phyloP scores from a whole-genome alignment of 2,888 invertebrate genomes.

The Melanostoma mellinum region DNA sequence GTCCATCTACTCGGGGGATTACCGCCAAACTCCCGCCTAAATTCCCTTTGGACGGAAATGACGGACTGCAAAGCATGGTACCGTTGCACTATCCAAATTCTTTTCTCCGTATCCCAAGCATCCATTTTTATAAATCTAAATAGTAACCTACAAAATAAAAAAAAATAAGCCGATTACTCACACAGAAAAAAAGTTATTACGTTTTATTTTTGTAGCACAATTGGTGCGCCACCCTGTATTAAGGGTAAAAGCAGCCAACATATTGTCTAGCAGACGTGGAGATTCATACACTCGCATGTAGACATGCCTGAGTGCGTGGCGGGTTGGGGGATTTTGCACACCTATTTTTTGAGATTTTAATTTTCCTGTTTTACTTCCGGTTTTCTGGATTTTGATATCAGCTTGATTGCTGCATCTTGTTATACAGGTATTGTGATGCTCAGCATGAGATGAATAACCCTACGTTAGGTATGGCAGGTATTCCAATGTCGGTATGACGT shows the following conservation, averaged over 20 bases:
- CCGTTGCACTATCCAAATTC: too few species aligned
- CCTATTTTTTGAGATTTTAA: constrained; percentile 80
- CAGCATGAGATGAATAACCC: constrained; percentile 42
- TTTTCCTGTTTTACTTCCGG: constrained; percentile 82
- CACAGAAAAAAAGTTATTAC: too few species aligned
- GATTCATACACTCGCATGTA: background rate
- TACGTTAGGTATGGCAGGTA: background rate
- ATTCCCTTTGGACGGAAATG: too few species aligned
- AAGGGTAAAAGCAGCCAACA: constrained; percentile 46
- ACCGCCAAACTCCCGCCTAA: too few species aligned
- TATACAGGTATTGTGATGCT: constrained; percentile 21
- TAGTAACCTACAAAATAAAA: too few species aligned
- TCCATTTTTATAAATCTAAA: too few species aligned
- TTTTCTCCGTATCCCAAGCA: too few species aligned
- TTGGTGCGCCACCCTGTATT: too few species aligned
- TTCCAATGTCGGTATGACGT: constrained; percentile 6
- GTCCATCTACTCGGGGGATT: too few species aligned
- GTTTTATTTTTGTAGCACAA: too few species aligned
- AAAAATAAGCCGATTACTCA: too few species aligned
- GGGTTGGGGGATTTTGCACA: constrained; percentile 73
- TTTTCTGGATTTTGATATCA: constrained; percentile 81
- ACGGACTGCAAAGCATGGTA: too few species aligned
- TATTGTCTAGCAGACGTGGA: constrained; percentile 43
- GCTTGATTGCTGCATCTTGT: constrained; percentile 77
- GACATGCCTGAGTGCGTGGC: background rate